Percentiles rank a stretch among this genome's conserved stretches.
phyloP scores from a whole-genome alignment of 92 coral and sea anemone species.

The Phenganax stokvisi region DNA sequence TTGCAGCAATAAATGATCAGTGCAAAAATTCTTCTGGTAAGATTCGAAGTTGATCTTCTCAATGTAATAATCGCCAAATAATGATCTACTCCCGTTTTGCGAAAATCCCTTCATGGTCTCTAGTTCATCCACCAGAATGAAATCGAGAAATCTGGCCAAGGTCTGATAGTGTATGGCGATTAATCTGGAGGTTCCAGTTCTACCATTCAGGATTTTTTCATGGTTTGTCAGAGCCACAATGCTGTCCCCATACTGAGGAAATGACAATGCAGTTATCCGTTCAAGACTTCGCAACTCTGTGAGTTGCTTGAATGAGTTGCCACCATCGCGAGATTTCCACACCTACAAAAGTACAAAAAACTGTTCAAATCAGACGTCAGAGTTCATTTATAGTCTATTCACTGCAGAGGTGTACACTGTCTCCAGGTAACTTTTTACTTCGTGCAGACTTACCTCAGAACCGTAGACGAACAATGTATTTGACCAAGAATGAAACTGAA shows the following conservation, averaged over 20 bases:
- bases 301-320: constrained; percentile 72
- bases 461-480: constrained; percentile 69
- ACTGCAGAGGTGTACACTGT: not conserved
- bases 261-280: constrained; percentile 55
- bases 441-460: constrained; percentile 64
- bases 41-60: not conserved
- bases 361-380: not conserved
- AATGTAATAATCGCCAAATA: constrained; percentile 19
- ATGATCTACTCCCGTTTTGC: not conserved
- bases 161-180: constrained; percentile 27
- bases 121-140: constrained; percentile 26
- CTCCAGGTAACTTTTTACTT: not conserved
- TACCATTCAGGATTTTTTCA: constrained; percentile 67
- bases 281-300: constrained; percentile 55
- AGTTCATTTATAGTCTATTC: not conserved
- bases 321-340: constrained; percentile 94
- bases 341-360: constrained; percentile 46
- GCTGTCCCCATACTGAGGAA: constrained; percentile 60
- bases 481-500: constrained; percentile 58
- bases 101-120: constrained; percentile 16
- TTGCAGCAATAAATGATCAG: constrained; percentile 29
- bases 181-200: constrained; percentile 49
- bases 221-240: constrained; percentile 57
- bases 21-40: constrained; percentile 26
- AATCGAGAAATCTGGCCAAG: not conserved